Percentiles rank a stretch among this genome's conserved stretches.
These are phyloP conservation scores for Actinia tenebrosa DNA, from an alignment of 64 coral and sea anemone genomes.

Conservation along the genomic window DNA sequence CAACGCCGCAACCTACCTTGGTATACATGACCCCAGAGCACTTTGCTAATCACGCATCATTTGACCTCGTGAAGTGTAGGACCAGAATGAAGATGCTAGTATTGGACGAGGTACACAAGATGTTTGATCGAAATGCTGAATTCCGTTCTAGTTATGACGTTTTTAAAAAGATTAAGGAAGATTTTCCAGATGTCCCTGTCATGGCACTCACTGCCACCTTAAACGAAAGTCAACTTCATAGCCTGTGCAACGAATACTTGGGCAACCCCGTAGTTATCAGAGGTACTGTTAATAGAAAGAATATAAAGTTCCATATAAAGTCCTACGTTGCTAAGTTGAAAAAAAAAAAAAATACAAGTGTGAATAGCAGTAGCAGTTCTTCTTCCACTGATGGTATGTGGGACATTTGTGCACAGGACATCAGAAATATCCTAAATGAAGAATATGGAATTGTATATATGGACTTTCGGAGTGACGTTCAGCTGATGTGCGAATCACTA, in stretches of 20 bases:
- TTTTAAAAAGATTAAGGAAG: constrained; percentile 15
- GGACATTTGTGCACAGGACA: constrained; percentile 4
- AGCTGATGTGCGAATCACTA: constrained; percentile 23
- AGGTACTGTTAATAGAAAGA: neutral
- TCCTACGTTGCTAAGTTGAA: neutral
- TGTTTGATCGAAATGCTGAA: constrained; percentile 49
- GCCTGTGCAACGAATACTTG: constrained; percentile 6
- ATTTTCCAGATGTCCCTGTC: constrained; percentile 7
- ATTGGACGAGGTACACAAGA: constrained; percentile 51
- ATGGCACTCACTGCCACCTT: constrained; percentile 50
- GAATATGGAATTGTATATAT: constrained; percentile 72
- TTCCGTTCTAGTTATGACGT: constrained; percentile 32
- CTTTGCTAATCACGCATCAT: neutral
- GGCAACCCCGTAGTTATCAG: constrained; percentile 3
- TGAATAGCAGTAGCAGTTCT: neutral
- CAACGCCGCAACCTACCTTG: neutral
- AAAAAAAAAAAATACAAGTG: neutral
- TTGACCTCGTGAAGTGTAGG: neutral
- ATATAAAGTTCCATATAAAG: constrained; percentile 34
- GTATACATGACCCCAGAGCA: constrained; percentile 46
- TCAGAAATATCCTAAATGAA: neutral
- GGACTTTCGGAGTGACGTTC: constrained; percentile 60
- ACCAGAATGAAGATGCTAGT: constrained; percentile 35
- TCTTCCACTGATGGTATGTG: neutral
- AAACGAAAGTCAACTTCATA: neutral